phyloP scores from a whole-genome alignment of 1,140 invertebrate genomes.

The Armadillidium nasatum region DNA sequence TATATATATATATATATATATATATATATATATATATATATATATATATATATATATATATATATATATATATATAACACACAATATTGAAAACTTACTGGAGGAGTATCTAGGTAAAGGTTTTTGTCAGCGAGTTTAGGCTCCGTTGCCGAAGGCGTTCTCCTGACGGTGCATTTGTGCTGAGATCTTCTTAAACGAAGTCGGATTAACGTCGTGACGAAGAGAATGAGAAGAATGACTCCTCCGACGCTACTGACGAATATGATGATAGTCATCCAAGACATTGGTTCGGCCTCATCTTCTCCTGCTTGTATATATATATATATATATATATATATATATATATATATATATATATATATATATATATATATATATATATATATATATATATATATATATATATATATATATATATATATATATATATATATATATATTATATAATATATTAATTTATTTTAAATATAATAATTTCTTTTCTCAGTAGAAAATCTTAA shows the following conservation, averaged over 20 bases:
- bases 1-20: constrained; percentile 17
- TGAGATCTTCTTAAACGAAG: constrained; percentile 17
- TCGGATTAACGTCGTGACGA: background rate
- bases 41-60: constrained; percentile 4
- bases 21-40: constrained; percentile 20
- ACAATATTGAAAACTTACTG: background rate
- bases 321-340: constrained; percentile 23
- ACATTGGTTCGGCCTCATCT: background rate
- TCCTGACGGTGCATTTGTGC: constrained; percentile 19
- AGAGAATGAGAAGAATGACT: background rate
- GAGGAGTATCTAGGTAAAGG: background rate
- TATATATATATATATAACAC: background rate
- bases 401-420: constrained; percentile 8
- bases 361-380: constrained; percentile 20
- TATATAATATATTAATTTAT: no score
- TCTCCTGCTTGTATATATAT: background rate
- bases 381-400: constrained; percentile 3
- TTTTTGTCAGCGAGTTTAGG: background rate
- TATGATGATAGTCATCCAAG: background rate
- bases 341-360: constrained; percentile 17
- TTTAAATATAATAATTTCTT: no score
- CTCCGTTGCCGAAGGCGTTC: background rate
- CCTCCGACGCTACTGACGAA: background rate
- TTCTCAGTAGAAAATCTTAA: no score
- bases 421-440: background rate